Evolutionary conservation across 2,113 vertebrate species (phyloP), one percentile per base, ranked within the genome.

Genomic region (Solea senegalensis): DNA sequence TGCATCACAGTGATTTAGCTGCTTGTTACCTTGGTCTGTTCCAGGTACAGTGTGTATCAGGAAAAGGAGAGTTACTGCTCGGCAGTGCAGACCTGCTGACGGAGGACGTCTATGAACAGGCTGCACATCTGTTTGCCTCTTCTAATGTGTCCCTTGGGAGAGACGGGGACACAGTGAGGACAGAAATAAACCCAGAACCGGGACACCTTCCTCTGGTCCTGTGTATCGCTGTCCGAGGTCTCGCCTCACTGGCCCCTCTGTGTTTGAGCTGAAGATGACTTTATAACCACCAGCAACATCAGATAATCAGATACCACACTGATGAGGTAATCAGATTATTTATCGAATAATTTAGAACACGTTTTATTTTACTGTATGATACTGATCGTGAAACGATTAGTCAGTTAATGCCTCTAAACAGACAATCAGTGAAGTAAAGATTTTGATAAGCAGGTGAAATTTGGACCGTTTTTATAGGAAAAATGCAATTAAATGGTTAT

Each of bases 151-250:
- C 16, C 15, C 89, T 98, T 83, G 88, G 85, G 62, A 93, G 83
- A 80, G 76, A 85, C 9, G 90, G 87, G 26, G 89, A 94, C n/a
- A 81, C 85, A 0, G 61, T 97, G 7, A 90, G 64, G 81, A 93
- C 85, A 6, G 43, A 88, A 78, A 89, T 94, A 49, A 67, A 8
- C 45, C 64, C 82, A 27, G 83, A 85, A 2, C 72, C 92, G 0
- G 69, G 77, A 10, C 67, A 92, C 67, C 70, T 49, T 50, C 94
- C 94, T 0, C 84, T 96, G 0, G 63, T 96, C 75, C 91, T 98
- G 21, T 96, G 92, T 4, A 91, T 97, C 28, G 89, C 91, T 3
- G 55, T 98, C 64, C 85, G 67, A 14, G 94, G 95, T 28, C 90
- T 97, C 21, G 67, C 75, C 68, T 92, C 92, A 41, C 82, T 97